phyloP scores from a whole-genome alignment of 1,140 invertebrate genomes.

The Sesamia nonagrioides region DNA sequence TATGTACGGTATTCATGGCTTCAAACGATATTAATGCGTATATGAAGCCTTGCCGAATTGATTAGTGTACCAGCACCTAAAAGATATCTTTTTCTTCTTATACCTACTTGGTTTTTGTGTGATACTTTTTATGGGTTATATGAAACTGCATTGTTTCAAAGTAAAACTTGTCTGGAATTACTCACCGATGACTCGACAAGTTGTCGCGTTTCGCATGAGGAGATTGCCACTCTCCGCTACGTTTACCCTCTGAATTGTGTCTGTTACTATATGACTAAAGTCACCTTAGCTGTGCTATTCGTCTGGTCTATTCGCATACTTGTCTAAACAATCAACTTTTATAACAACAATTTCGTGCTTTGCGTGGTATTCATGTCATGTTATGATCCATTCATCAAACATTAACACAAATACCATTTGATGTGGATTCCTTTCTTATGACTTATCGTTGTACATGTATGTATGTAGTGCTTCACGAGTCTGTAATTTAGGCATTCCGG shows the following conservation, averaged over 20 bases:
- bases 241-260: constrained; percentile 61
- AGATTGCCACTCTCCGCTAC: constrained; percentile 59
- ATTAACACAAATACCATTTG: constrained; percentile 27
- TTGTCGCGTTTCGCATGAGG: constrained; percentile 70
- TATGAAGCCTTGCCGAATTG: constrained; percentile 19
- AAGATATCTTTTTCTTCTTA: background rate
- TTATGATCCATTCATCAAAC: background rate
- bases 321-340: constrained; percentile 26
- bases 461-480: background rate
- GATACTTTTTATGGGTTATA: constrained; percentile 29
- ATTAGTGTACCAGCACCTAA: constrained; percentile 9
- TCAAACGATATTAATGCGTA: constrained; percentile 30
- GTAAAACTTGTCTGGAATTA: constrained; percentile 49
- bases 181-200: constrained; percentile 56
- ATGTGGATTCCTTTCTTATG: constrained; percentile 21
- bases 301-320: constrained; percentile 35
- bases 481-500: background rate
- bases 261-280: constrained; percentile 47
- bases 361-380: background rate
- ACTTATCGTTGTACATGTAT: background rate
- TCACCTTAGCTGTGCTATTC: constrained; percentile 26
- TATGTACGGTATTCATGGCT: constrained; percentile 4
- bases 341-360: constrained; percentile 28
- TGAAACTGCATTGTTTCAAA: constrained; percentile 34
- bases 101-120: background rate